phyloP scores from a whole-genome alignment of 2,797 vertebrate species.

The Onychomys leucogaster region DNA sequence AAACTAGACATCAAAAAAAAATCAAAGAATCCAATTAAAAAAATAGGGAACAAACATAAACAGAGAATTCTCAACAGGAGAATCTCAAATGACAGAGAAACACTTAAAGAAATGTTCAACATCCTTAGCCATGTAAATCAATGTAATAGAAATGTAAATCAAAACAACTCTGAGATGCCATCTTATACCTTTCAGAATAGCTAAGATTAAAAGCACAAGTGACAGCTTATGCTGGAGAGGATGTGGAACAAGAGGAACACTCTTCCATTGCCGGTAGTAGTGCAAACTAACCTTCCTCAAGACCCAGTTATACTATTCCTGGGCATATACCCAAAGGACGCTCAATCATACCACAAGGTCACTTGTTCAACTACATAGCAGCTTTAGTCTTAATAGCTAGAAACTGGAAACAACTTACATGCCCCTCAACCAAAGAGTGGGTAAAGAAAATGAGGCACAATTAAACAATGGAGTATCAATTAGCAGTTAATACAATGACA shows the following conservation, averaged over 20 bases:
- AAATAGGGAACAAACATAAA: neutral
- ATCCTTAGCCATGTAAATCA: neutral
- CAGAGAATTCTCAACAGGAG: neutral
- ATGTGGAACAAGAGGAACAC: neutral
- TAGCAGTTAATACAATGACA: neutral
- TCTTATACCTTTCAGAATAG: neutral
- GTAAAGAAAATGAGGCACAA: neutral
- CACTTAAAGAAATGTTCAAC: neutral
- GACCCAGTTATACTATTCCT: neutral
- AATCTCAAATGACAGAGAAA: neutral
- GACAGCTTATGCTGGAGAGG: neutral
- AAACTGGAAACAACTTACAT: neutral
- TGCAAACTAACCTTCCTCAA: neutral
- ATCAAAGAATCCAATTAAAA: neutral
- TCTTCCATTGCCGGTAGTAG: neutral
- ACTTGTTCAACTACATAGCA: neutral
- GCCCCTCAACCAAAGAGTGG: neutral
- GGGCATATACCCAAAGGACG: neutral
- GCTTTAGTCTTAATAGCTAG: neutral
- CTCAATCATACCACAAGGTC: neutral
- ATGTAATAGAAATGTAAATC: neutral
- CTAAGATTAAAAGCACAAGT: neutral
- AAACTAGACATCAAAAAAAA: neutral
- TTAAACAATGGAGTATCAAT: neutral
- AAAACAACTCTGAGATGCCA: neutral